A percentile compares a stretch with the other conserved stretches of the same genome.
These are phyloP conservation scores for Idris sp. DNA, from an alignment of 1,140 invertebrate genomes.

Conservation along the genomic window DNA sequence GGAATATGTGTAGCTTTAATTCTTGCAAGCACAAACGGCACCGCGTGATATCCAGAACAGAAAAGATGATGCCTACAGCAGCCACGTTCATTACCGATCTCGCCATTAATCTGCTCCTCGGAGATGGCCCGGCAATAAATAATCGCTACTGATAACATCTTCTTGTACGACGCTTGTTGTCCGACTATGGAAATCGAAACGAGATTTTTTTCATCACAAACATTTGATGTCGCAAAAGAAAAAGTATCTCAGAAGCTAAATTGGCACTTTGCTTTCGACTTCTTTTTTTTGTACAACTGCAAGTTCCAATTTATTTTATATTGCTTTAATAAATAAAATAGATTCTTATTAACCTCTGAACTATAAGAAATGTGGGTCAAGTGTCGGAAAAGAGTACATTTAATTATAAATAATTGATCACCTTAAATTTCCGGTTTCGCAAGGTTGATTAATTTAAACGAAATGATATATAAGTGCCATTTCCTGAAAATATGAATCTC, in stretches of 20 bases:
- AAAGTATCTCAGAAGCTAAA: conserved; percentile 44
- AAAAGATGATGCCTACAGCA: conserved; percentile 68
- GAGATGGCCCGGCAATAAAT: conserved; percentile 70
- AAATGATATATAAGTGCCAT: conserved; percentile 27
- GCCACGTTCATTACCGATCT: conserved; percentile 74
- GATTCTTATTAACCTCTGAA: neutral
- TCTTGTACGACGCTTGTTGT: conserved; percentile 31
- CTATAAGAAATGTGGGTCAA: no score
- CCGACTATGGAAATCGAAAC: conserved; percentile 34
- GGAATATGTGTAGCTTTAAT: conserved; percentile 48
- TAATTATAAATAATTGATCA: conserved; percentile 16
- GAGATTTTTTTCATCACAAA: conserved; percentile 41
- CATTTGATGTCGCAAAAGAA: conserved; percentile 40
- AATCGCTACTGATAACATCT: conserved; percentile 70
- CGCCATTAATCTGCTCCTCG: conserved; percentile 71
- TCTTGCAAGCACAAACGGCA: conserved; percentile 38
- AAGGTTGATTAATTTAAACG: conserved; percentile 44
- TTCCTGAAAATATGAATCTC: conserved; percentile 52
- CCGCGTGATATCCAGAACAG: conserved; percentile 50
- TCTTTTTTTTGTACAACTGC: conserved; percentile 14
- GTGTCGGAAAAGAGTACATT: no score
- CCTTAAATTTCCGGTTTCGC: conserved; percentile 21
- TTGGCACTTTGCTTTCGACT: conserved; percentile 14
- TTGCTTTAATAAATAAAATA: no score
- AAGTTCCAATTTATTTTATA: no score